Base-by-base conservation (phyloP, 2,797 vertebrate genomes). In the Hippoglossus hippoglossus region DNA sequence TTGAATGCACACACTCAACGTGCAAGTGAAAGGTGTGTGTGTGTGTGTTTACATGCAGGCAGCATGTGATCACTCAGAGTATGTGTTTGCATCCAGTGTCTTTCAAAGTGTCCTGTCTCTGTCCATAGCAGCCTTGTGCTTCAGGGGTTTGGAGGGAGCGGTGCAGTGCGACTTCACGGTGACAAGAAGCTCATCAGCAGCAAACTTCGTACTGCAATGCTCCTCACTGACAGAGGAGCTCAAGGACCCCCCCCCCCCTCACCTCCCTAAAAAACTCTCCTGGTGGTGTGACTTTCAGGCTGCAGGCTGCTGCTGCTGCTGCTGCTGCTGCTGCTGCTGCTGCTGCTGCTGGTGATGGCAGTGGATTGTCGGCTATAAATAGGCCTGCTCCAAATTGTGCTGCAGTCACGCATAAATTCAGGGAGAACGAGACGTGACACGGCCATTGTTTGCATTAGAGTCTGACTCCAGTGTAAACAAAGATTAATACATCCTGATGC, bases 141-240 rank as follows among this genome's bases (percentile, higher is more conserved):
- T 7, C 5, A 25, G 50, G 10, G 21, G 36, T 18, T 18, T 44
- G 41, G 51, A 53, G 5, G 18, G 6, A 19, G 26, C 13, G 16
- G 53, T 54, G 52, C 52, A 91, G 88, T 89, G 91, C 83, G 86
- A 92, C 91, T 91, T 91, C 70, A 87, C 72, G 55, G 81, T 80
- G 87, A 89, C 81, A 46, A 46, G 82, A 79, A 82, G 83, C 80
- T 87, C 79, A 86, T 93, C 87, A 83, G 83, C 82, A 39, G 44
- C 44, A 87, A 92, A 93, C 88, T 87, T 93, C 89, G 85, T 80
- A 86, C 87, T 81, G 89, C 86, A 86, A 73, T 86, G 89, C 84
- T 69, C 85, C 19, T 56, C 82, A 81, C 71, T 85, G 82, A 89
- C 80, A 74, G 82, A 83, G 64, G 55, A 89, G 85, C 87, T 91